Evolutionary conservation across 1,140 invertebrate species (phyloP).

Genomic region (Sogatella furcifera): DNA sequence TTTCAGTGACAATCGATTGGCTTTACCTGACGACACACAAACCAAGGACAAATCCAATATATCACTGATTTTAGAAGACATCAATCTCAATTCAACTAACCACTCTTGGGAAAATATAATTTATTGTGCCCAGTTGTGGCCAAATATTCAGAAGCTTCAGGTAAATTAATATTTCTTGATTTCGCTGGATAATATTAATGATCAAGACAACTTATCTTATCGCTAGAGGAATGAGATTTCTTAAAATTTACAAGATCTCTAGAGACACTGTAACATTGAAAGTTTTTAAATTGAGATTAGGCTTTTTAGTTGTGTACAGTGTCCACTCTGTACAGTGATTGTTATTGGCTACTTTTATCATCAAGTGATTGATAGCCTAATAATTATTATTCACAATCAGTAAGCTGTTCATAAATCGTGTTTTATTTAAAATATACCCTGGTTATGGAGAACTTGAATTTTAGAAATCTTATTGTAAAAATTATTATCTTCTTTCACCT

Average conservation of each 20-base stretch:
- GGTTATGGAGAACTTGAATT: no score
- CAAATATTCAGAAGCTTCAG: constrained; percentile 52
- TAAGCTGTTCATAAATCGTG: no score
- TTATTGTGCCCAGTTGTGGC: constrained; percentile 57
- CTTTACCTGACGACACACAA: constrained; percentile 40
- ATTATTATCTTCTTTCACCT: no score
- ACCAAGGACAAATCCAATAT: constrained; percentile 40
- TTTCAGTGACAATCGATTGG: constrained; percentile 60
- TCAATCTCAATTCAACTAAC: constrained; percentile 58
- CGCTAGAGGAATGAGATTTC: no score
- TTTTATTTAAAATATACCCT: no score
- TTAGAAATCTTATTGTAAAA: no score
- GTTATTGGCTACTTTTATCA: background rate
- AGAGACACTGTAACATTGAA: background rate
- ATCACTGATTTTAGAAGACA: constrained; percentile 50
- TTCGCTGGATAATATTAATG: no score
- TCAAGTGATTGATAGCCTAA: background rate
- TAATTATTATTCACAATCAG: no score
- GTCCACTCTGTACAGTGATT: background rate
- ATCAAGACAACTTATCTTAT: no score
- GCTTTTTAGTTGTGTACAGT: background rate
- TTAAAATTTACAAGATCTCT: background rate
- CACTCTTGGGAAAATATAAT: constrained; percentile 64
- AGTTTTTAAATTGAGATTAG: background rate
- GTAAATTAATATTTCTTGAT: constrained; percentile 20